Percentiles rank a stretch among this genome's conserved stretches.
These are phyloP conservation scores for Sepiola atlantica DNA, from an alignment of 2,888 invertebrate species.

Conservation along the genomic window DNA sequence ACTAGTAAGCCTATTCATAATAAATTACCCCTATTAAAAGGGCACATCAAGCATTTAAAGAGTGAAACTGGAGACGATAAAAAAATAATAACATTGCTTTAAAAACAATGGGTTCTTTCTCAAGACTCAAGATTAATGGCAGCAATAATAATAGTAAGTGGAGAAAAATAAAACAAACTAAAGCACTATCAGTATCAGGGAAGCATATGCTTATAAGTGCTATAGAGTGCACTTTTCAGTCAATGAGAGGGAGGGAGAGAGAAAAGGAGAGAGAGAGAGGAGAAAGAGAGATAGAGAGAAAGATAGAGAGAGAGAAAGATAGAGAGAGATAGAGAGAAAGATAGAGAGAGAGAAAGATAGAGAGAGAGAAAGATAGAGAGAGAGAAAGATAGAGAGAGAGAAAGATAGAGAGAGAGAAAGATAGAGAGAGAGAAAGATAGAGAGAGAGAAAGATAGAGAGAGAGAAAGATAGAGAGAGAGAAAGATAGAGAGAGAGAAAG, in stretches of 20 bases:
- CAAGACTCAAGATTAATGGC: not conserved
- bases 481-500: too few species aligned
- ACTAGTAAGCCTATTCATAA: not conserved
- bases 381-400: too few species aligned
- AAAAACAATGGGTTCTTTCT: not conserved
- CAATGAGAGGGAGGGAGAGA: not conserved
- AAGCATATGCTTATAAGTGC: constrained; percentile 5
- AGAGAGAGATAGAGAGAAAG: too few species aligned
- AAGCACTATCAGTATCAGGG: constrained; percentile 32
- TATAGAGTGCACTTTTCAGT: not conserved
- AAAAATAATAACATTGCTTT: not conserved
- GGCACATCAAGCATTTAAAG: not conserved
- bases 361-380: too few species aligned
- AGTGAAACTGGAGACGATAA: not conserved
- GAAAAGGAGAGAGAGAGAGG: not conserved
- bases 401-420: too few species aligned
- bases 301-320: too few species aligned
- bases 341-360: too few species aligned
- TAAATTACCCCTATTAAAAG: not conserved
- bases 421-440: too few species aligned
- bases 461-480: too few species aligned
- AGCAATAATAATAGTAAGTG: not conserved
- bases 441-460: too few species aligned
- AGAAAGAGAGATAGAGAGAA: too few species aligned
- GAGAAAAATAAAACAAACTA: not conserved